Conservation (phyloP, 2,113 vertebrate species). For the Dryoscopus gambensis region DNA sequence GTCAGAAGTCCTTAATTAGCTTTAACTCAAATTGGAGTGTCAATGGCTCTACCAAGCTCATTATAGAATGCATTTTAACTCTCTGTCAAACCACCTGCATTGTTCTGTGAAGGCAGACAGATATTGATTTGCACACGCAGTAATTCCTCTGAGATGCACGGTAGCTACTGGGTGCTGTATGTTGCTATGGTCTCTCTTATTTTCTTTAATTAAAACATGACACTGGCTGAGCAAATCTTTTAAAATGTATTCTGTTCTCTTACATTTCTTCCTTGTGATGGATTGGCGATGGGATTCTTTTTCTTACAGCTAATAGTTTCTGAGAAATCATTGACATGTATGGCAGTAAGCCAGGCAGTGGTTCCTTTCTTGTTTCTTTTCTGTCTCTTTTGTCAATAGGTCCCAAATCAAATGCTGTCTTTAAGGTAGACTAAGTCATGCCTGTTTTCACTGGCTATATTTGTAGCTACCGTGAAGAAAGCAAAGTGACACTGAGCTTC, state of each 20-base stretch:
- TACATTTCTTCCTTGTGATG: neutral
- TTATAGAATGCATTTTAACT: neutral
- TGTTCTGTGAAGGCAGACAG: neutral
- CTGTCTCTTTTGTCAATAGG: neutral
- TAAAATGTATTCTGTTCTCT: neutral
- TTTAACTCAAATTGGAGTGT: neutral
- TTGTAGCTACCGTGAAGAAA: neutral
- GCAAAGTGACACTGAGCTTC: neutral
- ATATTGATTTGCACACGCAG: neutral
- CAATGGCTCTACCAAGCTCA: neutral
- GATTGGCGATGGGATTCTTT: neutral
- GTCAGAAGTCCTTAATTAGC: neutral
- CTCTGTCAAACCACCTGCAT: neutral
- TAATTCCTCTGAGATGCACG: neutral
- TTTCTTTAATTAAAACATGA: constrained; percentile 16
- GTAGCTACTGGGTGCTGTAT: neutral
- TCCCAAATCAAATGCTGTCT: neutral
- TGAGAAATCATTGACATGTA: neutral
- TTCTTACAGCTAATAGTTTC: neutral
- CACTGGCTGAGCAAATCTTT: neutral
- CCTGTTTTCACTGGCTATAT: neutral
- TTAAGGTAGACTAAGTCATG: neutral
- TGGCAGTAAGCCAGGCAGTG: neutral
- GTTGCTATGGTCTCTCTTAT: neutral
- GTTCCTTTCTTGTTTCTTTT: neutral